Evolutionary conservation across 2,888 invertebrate genomes (phyloP).

Genomic region (Eurois occulta): DNA sequence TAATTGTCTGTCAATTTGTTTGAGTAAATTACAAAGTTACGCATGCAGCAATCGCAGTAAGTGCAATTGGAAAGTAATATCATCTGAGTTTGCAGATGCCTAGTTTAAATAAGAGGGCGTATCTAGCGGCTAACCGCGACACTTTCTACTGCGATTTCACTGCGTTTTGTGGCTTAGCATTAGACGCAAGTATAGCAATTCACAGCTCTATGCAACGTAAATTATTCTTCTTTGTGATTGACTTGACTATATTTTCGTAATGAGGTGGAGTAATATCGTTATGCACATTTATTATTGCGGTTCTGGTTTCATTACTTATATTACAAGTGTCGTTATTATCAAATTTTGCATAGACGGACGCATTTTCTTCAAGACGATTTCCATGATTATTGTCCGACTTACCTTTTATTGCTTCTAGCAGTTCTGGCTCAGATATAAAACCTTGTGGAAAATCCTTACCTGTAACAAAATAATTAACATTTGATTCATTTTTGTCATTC

Average conservation of each 20-base stretch:
- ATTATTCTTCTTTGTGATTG: constrained; percentile 64
- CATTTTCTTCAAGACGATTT: neutral
- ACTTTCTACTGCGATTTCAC: constrained; percentile 85
- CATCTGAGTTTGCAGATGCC: constrained; percentile 74
- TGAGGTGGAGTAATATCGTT: constrained; percentile 40
- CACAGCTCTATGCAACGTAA: constrained; percentile 57
- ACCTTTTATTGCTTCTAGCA: constrained; percentile 21
- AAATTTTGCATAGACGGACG: constrained; percentile 8
- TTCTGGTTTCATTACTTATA: constrained; percentile 32
- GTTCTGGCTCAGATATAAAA: neutral
- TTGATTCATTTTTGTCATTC: neutral
- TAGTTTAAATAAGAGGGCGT: constrained; percentile 85
- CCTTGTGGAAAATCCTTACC: constrained; percentile 54
- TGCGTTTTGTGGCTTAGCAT: constrained; percentile 74
- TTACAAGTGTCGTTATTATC: constrained; percentile 8
- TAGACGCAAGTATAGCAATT: constrained; percentile 70
- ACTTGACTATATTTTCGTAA: constrained; percentile 44
- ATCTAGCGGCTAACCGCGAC: constrained; percentile 79
- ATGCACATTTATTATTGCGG: constrained; percentile 31
- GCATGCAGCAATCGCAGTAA: constrained; percentile 54
- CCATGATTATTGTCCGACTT: constrained; percentile 1
- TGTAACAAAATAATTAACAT: constrained; percentile 54
- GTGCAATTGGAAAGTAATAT: constrained; percentile 73
- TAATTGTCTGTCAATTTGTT: constrained; percentile 55
- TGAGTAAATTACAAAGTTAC: constrained; percentile 53